Evolutionary conservation across 1,140 invertebrate species (phyloP), one percentile per base, ranked within the genome.

Genomic region (Drosophila albomicans): DNA sequence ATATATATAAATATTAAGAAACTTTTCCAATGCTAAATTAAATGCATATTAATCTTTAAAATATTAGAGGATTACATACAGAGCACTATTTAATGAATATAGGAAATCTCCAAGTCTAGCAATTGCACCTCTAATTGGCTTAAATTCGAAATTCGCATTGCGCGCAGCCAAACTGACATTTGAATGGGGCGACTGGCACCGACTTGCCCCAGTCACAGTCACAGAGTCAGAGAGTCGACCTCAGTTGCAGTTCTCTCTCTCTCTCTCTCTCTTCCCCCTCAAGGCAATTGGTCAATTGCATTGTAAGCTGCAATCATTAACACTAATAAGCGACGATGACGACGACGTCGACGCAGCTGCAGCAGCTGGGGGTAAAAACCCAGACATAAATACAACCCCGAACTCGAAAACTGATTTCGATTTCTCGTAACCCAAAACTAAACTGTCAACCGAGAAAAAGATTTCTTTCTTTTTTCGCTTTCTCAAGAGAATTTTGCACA

Each of bases 281-380:
- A 64, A 46, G 70, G 63, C 82, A 74, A 88, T 88, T 88, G 85
- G 85, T 89, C 86, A 89, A 78, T 71, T 85, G 85, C 86, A 81
- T 89, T 89, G 75, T 81, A 85, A 74, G 75, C 70, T 65, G 81
- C 78, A 89, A 85, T 89, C 86, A 89, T 89, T 90, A 89, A 78
- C 86, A 78, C 81, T 85, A 89, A 89, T 90, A 89, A 81, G 71
- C 78, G 52, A 57, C 65, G 10, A 25, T 10, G 35, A 30, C 46
- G 2, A 1, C 65, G 30, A 38, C 65, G 62, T 0, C 57, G 15
- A 52, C 54, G 41, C 32, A 48, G 48, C 49, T 54, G 63, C 57
- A 62, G 58, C 49, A 57, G 64, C 54, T 13, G 32, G 49, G 49
- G 64, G 20, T 25, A 4, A 25, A 76, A 77, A 66, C 62, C 64